A percentile compares a stretch with the other conserved stretches of the same genome.
Evolutionary conservation across 1,140 invertebrate genomes (phyloP).

Genomic region (Ooceraea biroi): DNA sequence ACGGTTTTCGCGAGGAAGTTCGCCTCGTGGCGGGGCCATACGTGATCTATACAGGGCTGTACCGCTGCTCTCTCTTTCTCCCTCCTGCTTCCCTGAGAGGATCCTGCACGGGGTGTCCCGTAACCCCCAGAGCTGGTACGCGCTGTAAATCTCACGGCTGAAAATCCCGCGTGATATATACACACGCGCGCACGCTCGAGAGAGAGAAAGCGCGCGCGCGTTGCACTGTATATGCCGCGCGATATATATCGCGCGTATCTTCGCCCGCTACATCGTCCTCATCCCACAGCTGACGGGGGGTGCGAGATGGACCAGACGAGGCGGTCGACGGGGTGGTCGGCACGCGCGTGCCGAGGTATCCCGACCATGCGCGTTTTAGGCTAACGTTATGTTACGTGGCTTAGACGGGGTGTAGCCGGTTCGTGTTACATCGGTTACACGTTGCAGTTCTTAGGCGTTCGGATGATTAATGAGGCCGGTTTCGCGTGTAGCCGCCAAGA

Average conservation of each 20-base stretch:
- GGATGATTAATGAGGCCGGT: conserved; percentile 56
- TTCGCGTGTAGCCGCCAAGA: conserved; percentile 9
- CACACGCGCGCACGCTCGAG: conserved; percentile 65
- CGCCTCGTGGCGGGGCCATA: conserved; percentile 70
- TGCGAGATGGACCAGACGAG: conserved; percentile 40
- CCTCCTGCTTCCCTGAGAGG: neutral
- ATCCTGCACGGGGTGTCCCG: conserved; percentile 54
- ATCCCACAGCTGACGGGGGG: neutral
- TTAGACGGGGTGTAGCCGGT: conserved; percentile 25
- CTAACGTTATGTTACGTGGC: conserved; percentile 30
- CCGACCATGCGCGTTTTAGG: conserved; percentile 49
- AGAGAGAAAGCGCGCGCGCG: conserved; percentile 44
- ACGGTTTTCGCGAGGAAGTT: conserved; percentile 69
- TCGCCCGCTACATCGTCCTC: neutral
- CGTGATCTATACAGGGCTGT: conserved; percentile 73
- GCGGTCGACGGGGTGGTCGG: conserved; percentile 14
- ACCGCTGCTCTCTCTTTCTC: neutral
- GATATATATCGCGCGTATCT: conserved; percentile 45
- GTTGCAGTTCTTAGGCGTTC: conserved; percentile 60
- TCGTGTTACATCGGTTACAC: conserved; percentile 59
- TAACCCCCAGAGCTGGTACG: conserved; percentile 66
- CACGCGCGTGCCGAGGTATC: conserved; percentile 44
- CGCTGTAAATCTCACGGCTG: conserved; percentile 75
- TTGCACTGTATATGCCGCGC: conserved; percentile 12
- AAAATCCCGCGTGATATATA: conserved; percentile 75